Conservation (phyloP, 2,797 vertebrate genomes). For the Chloroceryle inda region DNA sequence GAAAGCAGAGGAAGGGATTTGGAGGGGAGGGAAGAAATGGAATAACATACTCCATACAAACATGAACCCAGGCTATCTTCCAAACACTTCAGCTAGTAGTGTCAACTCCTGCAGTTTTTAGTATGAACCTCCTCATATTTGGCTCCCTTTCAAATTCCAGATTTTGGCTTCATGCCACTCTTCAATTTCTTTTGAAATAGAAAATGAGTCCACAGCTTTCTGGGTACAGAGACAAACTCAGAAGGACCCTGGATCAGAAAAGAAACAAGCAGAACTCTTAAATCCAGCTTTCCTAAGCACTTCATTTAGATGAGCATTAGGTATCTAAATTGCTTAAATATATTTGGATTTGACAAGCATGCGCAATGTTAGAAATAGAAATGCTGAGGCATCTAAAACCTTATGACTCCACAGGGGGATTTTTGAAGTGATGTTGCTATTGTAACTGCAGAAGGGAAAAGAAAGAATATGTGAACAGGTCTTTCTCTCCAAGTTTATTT, state of each 20-base stretch:
- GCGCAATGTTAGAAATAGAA: conserved; percentile 18
- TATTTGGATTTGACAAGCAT: conserved; percentile 10
- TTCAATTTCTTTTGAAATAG: neutral
- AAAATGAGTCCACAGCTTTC: neutral
- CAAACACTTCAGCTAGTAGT: neutral
- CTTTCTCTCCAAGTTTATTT: conserved; percentile 52
- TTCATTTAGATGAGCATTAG: neutral
- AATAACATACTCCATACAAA: neutral
- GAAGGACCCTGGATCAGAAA: neutral
- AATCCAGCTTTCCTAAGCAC: neutral
- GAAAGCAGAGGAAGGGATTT: neutral
- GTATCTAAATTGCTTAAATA: neutral
- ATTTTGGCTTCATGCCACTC: neutral
- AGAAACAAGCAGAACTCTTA: neutral
- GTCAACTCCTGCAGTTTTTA: conserved; percentile 10
- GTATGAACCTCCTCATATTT: neutral
- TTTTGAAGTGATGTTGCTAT: conserved; percentile 21
- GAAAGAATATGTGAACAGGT: neutral
- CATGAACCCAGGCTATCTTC: neutral
- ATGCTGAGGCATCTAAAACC: conserved; percentile 50
- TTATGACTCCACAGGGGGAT: conserved; percentile 29
- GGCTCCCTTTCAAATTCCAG: neutral
- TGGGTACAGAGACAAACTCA: neutral
- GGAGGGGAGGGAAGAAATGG: neutral
- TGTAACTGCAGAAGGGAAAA: conserved; percentile 10